Percentiles rank a stretch among this genome's conserved stretches.
phyloP scores from a whole-genome alignment of 2,113 vertebrate genomes.

The Petroica traversi region DNA sequence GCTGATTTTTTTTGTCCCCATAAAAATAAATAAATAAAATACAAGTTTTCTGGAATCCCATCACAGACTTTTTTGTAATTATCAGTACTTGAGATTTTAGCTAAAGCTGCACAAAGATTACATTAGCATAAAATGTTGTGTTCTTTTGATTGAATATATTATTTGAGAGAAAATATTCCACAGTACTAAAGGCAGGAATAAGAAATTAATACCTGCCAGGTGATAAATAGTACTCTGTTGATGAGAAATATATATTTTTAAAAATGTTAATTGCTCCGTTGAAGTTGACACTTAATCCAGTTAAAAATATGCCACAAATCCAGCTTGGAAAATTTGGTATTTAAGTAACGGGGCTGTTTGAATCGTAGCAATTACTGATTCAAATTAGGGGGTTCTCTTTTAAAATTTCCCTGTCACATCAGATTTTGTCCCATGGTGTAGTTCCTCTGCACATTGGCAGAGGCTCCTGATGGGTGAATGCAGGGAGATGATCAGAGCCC shows the following conservation, averaged over 20 bases:
- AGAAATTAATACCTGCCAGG: slow-evolving; percentile 79
- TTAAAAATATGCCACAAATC: slow-evolving; percentile 63
- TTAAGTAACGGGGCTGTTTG: slow-evolving; percentile 49
- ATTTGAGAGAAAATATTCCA: slow-evolving; percentile 68
- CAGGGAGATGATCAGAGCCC: background rate
- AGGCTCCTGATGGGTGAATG: background rate
- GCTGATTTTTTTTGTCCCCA: background rate
- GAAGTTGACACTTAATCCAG: slow-evolving; percentile 64
- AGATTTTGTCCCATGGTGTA: slow-evolving; percentile 34
- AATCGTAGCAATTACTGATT: slow-evolving; percentile 60
- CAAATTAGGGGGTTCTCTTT: slow-evolving; percentile 57
- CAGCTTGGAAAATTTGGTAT: slow-evolving; percentile 56
- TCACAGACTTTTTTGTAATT: slow-evolving; percentile 67
- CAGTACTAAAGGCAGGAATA: slow-evolving; percentile 55
- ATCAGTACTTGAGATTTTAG: slow-evolving; percentile 71
- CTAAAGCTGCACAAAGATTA: slow-evolving; percentile 73
- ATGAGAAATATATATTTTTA: slow-evolving; percentile 67
- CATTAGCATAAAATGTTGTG: slow-evolving; percentile 78
- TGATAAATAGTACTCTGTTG: slow-evolving; percentile 74
- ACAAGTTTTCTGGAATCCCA: slow-evolving; percentile 48
- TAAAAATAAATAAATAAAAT: slow-evolving; percentile 22
- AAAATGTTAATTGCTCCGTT: slow-evolving; percentile 71
- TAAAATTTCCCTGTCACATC: slow-evolving; percentile 42
- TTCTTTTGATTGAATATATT: slow-evolving; percentile 77
- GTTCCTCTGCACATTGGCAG: background rate